These are phyloP conservation scores for Phrynocephalus forsythii DNA, from an alignment of 2,797 vertebrate species.

Conservation along the genomic window DNA sequence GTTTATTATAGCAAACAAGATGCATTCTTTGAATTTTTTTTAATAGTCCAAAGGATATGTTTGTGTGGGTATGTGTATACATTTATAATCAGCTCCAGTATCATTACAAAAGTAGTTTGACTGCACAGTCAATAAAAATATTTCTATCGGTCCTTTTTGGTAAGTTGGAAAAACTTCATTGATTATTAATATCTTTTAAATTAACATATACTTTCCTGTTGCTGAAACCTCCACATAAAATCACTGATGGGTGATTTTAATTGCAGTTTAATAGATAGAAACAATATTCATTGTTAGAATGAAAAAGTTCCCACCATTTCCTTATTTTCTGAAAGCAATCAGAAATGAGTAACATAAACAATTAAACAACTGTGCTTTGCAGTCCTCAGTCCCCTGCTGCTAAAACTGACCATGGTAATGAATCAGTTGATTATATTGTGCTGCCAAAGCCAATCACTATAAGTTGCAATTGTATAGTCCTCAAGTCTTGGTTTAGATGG, in stretches of 20 bases:
- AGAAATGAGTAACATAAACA: not conserved
- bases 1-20: not conserved
- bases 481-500: too few relatives aligned
- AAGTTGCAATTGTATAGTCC: not conserved
- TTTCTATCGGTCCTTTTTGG: not conserved
- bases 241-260: not conserved
- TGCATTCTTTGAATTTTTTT: not conserved
- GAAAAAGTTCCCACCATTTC: not conserved
- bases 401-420: not conserved
- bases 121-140: conserved; percentile 21
- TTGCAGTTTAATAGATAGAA: not conserved
- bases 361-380: not conserved
- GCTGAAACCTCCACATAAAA: not conserved
- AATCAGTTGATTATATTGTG: not conserved
- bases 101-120: conserved; percentile 23
- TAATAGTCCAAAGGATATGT: conserved; percentile 35
- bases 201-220: not conserved
- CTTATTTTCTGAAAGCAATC: not conserved
- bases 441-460: not conserved
- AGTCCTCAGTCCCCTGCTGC: not conserved
- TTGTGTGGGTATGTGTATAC: conserved; percentile 4
- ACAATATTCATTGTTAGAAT: not conserved
- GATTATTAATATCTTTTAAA: not conserved
- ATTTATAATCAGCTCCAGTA: conserved; percentile 28
- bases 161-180: not conserved